These are phyloP conservation scores for Ursus arctos DNA, from an alignment of 2,113 vertebrate genomes.

Conservation along the genomic window DNA sequence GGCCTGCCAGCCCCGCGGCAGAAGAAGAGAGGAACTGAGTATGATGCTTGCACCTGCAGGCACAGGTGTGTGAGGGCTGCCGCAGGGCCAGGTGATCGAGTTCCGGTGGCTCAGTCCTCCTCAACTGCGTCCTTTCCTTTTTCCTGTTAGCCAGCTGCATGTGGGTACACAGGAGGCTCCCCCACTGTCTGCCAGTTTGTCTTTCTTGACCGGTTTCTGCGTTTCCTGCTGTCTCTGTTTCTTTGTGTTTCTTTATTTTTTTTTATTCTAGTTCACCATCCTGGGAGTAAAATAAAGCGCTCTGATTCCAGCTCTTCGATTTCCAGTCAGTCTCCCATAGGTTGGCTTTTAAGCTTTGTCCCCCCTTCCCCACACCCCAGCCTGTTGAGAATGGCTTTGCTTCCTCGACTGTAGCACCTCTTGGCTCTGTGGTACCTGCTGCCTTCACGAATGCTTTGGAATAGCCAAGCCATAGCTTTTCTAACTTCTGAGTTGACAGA, in stretches of 20 bases:
- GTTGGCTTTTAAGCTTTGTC: constrained; percentile 86
- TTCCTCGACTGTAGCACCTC: constrained; percentile 61
- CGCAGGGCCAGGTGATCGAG: not conserved
- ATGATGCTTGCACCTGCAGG: not conserved
- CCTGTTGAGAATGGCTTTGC: constrained; percentile 84
- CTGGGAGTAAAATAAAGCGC: constrained; percentile 96
- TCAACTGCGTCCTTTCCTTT: not conserved
- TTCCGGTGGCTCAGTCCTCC: not conserved
- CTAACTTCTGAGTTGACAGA: not conserved
- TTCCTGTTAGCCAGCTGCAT: constrained; percentile 58
- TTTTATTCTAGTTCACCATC: constrained; percentile 95
- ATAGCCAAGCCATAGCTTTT: constrained; percentile 41
- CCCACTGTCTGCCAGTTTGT: constrained; percentile 50
- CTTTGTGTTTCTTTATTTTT: constrained; percentile 86
- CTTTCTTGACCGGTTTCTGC: constrained; percentile 74
- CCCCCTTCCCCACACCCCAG: not conserved
- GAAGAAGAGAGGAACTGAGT: not conserved
- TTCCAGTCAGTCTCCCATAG: constrained; percentile 95
- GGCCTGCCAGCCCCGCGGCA: not conserved
- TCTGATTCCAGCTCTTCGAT: constrained; percentile 97
- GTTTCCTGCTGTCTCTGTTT: constrained; percentile 79
- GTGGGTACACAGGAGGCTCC: not conserved
- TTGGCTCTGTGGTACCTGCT: constrained; percentile 59
- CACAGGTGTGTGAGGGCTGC: not conserved
- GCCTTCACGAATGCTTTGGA: constrained; percentile 65